Evolutionary conservation across 2,797 vertebrate species (phyloP), one percentile per base, ranked within the genome.

Genomic region (Hyperoplus lanceolatus): DNA sequence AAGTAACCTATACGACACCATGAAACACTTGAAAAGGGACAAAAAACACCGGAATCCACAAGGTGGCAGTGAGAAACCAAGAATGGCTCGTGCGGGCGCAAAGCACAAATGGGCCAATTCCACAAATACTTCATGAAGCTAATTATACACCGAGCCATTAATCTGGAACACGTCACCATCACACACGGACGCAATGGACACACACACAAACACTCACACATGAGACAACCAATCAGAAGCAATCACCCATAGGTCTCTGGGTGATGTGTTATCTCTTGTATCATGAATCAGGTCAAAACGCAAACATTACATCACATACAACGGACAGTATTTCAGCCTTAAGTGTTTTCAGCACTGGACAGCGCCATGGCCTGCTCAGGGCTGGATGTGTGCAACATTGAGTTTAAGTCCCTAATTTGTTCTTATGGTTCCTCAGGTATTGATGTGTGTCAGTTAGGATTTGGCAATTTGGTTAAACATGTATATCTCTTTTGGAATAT

Each of bases 1-100:
- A 86, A 70, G 77, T 85, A 71, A 82, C 77, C 71, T 42, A 29
- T 29, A 21, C 39, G 66, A 77, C 64, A 82, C 38, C 51, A 71
- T 60, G 67, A 64, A 81, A 77, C 70, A 18, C 18, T 46, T 18
- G 61, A 55, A 29, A 13, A 56, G 64, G 58, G 67, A 18, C 49
- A 50, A 73, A 61, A 5, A 0, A 39, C 1, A 4, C 0, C 6
- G 0, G 50, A n/a, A 49, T 73, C 95, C 95, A 93, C 94, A 82
- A 89, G 96, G 92, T 93, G 96, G 95, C 95, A 92, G 89, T 88
- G 90, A 80, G 86, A 88, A 92, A 82, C 93, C 94, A 93, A 76
- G 70, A 90, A 93, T 90, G 81, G 75, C 21, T 85, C 81, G 62
- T 79, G 55, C 38, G 70, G 68, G 75, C 58, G 36, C 58, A n/a